phyloP scores from a whole-genome alignment of 2,113 vertebrate genomes.

The Verasper variegatus region DNA sequence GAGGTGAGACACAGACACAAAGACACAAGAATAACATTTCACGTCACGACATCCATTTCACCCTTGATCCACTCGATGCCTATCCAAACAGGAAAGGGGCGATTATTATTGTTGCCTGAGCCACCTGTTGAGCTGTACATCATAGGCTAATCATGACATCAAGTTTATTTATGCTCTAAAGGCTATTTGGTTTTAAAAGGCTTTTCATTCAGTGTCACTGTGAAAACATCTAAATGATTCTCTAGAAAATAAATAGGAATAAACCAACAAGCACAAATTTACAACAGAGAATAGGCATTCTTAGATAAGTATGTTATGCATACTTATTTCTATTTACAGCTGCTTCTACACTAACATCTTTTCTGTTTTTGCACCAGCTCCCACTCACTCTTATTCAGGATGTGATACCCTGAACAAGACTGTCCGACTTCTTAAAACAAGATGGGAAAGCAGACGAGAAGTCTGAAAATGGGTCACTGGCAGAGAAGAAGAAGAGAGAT shows the following conservation, averaged over 20 bases:
- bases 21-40: slow-evolving; percentile 16
- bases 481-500: slow-evolving; percentile 1
- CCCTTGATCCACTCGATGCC: slow-evolving; percentile 16
- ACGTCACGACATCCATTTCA: background rate
- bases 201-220: background rate
- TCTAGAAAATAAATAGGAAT: background rate
- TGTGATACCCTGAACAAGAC: slow-evolving; percentile 9
- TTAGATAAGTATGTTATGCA: background rate
- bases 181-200: background rate
- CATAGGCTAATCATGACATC: slow-evolving; percentile 3
- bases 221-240: background rate
- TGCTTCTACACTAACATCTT: slow-evolving; percentile 9
- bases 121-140: slow-evolving; percentile 35
- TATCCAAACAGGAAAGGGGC: slow-evolving; percentile 33
- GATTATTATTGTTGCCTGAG: slow-evolving; percentile 7
- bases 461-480: background rate
- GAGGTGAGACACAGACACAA: slow-evolving; percentile 10
- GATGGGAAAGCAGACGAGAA: slow-evolving; percentile 2
- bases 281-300: slow-evolving; percentile 1
- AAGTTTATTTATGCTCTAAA: slow-evolving; percentile 21
- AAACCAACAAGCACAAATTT: background rate
- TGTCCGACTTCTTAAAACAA: slow-evolving; percentile 1
- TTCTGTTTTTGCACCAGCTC: background rate
- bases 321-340: background rate
- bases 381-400: background rate